Evolutionary conservation across 1,140 invertebrate genomes (phyloP), one percentile per base, ranked within the genome.

Genomic region (Meloidogyne chitwoodi): DNA sequence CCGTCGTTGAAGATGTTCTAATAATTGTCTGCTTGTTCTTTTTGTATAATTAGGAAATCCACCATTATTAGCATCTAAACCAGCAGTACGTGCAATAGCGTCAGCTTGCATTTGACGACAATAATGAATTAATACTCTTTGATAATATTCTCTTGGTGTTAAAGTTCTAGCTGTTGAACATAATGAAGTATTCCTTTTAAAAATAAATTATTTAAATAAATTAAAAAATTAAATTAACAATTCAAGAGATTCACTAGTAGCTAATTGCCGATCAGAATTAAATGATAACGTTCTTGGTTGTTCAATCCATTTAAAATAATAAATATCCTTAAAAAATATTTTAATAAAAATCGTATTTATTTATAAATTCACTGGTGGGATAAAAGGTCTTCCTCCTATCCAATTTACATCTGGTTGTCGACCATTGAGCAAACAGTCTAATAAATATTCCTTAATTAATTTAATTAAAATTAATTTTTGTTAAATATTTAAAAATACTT

Each of bases 221-320:
- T 19, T 29, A n/a, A n/a, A n/a, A n/a, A n/a, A n/a, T n/a, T n/a
- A n/a, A n/a, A n/a, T n/a, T n/a, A n/a, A 75, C 73, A 68, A 41
- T 27, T 76, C 70, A 22, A 68, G 3, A 34, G 80, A 83, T 64
- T 86, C 85, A 80, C 87, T 87, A 38, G 75, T 77, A 27, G 86
- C 86, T 27, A 86, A 73, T 11, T 84, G 85, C 12, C 85, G 69
- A 56, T 86, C 85, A 14, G 86, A 87, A 31, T 83, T 85, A 34
- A 86, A 87, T 27, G 77, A 80, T 12, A 86, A 56, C 12, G 85
- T 86, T 22, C 85, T 77, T 27, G 85, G 85, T 67, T 86, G 85
- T 71, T 86, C 85, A 75, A 86, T 86, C 85, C 85, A 86, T 75
- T 86, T 86, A 70, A 86, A 87, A 66, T 87, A 87, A 62, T 87